Percentiles rank a stretch among this genome's conserved stretches.
These are phyloP conservation scores for Hippopotamus amphibius DNA, from an alignment of 2,113 vertebrate species.

Conservation along the genomic window DNA sequence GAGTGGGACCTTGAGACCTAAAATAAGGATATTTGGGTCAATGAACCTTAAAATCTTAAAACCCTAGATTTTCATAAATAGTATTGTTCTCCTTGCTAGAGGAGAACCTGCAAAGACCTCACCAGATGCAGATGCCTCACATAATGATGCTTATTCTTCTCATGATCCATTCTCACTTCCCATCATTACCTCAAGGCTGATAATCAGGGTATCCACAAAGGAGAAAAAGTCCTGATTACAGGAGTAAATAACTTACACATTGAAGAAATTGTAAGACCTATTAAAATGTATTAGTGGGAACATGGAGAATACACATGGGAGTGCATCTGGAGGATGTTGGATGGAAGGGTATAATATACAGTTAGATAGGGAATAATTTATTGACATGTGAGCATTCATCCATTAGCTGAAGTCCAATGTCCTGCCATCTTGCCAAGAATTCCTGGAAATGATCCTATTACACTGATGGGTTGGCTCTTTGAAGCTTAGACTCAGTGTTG, in stretches of 20 bases:
- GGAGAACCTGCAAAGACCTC: background rate
- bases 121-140: background rate
- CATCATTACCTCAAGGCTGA: background rate
- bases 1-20: background rate
- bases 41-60: background rate
- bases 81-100: background rate
- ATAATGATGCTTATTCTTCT: background rate
- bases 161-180: no score
- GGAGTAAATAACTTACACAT: no score
- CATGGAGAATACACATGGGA: background rate
- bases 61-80: background rate
- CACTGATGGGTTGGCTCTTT: background rate
- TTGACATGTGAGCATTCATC: background rate
- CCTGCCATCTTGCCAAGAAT: background rate
- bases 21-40: background rate
- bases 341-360: background rate
- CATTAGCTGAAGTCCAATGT: background rate
- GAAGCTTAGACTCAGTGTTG: background rate
- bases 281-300: background rate
- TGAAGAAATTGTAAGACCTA: background rate
- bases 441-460: background rate
- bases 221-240: no score
- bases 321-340: background rate
- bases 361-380: background rate
- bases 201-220: background rate